Evolutionary conservation across 2,113 vertebrate species (phyloP), one percentile per base, ranked within the genome.

Genomic region (Oreochromis aureus): DNA sequence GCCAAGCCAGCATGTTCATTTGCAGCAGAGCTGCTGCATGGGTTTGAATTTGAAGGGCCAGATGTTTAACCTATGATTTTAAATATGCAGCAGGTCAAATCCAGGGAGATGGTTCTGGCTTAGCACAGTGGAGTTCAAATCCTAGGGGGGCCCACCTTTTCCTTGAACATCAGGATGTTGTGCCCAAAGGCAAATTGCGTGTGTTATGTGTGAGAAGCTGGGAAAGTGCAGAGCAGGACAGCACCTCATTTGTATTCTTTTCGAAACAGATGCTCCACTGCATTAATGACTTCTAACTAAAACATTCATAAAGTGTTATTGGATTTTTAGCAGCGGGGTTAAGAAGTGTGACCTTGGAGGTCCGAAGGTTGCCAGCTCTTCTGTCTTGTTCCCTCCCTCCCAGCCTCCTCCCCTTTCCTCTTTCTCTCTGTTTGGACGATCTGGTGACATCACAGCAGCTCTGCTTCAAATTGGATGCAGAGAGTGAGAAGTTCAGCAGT

Each of bases 401-500:
- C 69, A 30, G 46, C 91, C 89, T 84, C 91, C 89, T 91, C 92
- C 87, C 86, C 78, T 90, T 86, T 91, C 81, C 86, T 85, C 88
- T 86, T 59, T 66, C 88, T 89, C 89, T 91, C 80, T 90, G 89
- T 95, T 95, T 94, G 93, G 95, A 95, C 86, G 94, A 91, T 94
- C 89, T 73, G 83, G 93, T 97, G 95, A 96, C 95, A 96, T 97
- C 96, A 97, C 92, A 87, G 92, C 93, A 93, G 91, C 92, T 94
- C 91, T 53, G 86, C 94, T 96, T 95, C 93, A 95, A 96, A 97
- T 96, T 96, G 96, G 96, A 96, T 96, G 96, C 96, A 96, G 96
- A 95, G 95, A 97, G 96, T 96, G 96, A 96, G 96, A 96, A 97
- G 96, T 97, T 97, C 96, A 97, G 93, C 89, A 69, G 94, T 96